Base-by-base conservation (phyloP, 2,797 vertebrate species). In the Anguilla pacifica region DNA sequence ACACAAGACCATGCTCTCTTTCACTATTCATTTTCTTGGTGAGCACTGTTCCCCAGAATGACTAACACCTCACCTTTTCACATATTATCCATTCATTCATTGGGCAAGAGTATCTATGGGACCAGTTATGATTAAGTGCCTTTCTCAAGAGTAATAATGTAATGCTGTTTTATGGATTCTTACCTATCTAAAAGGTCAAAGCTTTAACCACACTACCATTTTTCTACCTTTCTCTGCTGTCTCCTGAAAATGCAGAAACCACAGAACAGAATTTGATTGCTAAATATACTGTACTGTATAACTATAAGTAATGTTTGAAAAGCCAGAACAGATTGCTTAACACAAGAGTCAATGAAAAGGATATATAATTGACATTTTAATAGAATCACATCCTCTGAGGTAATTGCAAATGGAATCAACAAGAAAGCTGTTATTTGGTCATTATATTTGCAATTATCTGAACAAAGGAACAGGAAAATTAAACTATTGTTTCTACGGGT, bases 381-480 rank as follows among this genome's bases (percentile, higher is more conserved):
- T 81, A 49, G 77, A 49, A 43, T 81, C 10, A 22, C 77, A 43
- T 81, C 35, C 77, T 81, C 43, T 81, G 13, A 53, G 43, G 25
- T 13, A 19, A 53, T 53, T 83, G n/a, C 43, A 53, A 53, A 22
- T 82, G 9, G n/a, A 49, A 51, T 51, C 46, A 83, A 83, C 25
- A 51, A 83, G 81, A 22, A n/a, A 49, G 81, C 46, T 2, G 25
- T 53, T 49, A 53, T 19, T 51, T 51, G 17, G 22, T 83, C 19
- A 83, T 83, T 53, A 25, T 25, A 53, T 83, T 83, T 83, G 2
- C 25, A 83, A 83, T 83, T 53, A 83, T 53, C 15, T 53, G 46
- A 83, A 83, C n/a, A 51, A 83, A 25, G 43, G 43, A 83, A n/a
- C 81, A 53, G 81, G 46, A n/a, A 79, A 49, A 83, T 25, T 25